Base-by-base conservation (phyloP, 2,797 vertebrate species). In the Dryobates pubescens region DNA sequence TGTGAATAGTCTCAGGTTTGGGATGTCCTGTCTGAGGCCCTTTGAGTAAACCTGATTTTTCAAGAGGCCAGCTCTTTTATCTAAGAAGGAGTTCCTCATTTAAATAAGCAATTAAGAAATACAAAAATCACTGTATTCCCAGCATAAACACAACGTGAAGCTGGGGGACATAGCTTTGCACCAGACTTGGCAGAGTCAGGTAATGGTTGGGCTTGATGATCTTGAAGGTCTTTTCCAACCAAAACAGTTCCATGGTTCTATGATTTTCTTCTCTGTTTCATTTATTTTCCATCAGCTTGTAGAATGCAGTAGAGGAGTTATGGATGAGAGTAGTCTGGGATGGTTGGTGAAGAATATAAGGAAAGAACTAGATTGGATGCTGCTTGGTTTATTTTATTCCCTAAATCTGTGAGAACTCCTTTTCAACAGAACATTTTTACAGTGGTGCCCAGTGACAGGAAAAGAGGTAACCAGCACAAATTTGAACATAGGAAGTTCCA, bases 301-400 rank as follows among this genome's bases (percentile, higher is more conserved):
- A 74, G 34, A 14, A 19, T 0, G 0, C 24, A 59, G 20, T 41
- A 20, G 27, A 14, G 4, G 7, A 3, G 1, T 53, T 86, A n/a
- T n/a, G 38, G 17, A 8, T 92, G 19, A 59, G 23, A 58, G 20
- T 43, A 64, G 22, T 36, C 8, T 79, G 13, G 6, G 13, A 7
- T 15, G 3, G 15, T 29, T 77, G 41, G 17, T 85, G 62, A 4
- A 62, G 54, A 30, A 86, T 65, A 19, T 63, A 45, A 58, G 29
- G 27, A 61, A 18, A 24, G 38, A 90, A 32, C 4, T 57, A 43
- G 78, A 29, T 41, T 34, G 29, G 9, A 6, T 68, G 4, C 51
- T 77, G 24, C 17, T 92, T 2, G 1, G 5, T 72, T 71, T 74
- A 45, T 70, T 86, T 88, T 82, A 49, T 76, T 67, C 13, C 29